These are phyloP conservation scores for Lepus americanus DNA, from an alignment of 2,113 vertebrate species.

Conservation along the genomic window DNA sequence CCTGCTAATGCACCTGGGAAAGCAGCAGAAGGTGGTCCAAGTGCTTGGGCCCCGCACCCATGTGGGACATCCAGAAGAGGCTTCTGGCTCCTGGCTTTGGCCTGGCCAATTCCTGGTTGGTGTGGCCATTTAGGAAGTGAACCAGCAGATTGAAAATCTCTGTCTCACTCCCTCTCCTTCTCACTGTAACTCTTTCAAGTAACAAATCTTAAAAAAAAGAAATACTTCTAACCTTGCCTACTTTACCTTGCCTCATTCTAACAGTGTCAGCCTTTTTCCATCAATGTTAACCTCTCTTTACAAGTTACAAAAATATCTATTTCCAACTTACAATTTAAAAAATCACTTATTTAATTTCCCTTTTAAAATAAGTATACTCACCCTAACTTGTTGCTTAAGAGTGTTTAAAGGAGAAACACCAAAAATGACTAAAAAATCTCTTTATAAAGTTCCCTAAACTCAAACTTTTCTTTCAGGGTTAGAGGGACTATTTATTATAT, in stretches of 20 bases:
- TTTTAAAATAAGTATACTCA: constrained; percentile 49
- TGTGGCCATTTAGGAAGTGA: too few relatives aligned
- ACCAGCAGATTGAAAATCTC: too few relatives aligned
- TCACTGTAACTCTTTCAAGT: too few relatives aligned
- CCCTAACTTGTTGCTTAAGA: background rate
- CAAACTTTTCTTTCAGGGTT: background rate
- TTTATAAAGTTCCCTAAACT: background rate
- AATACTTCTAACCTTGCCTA: background rate
- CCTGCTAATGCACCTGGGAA: too few relatives aligned
- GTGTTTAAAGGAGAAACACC: background rate
- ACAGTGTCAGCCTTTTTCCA: background rate
- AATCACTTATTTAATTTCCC: background rate
- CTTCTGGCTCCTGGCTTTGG: too few relatives aligned
- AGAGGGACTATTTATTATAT: background rate
- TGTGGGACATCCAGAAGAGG: too few relatives aligned
- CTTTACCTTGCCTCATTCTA: background rate
- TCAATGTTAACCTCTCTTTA: constrained; percentile 12
- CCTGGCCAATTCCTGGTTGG: too few relatives aligned
- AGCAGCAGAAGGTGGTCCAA: too few relatives aligned
- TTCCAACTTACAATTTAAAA: background rate
- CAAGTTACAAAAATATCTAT: background rate
- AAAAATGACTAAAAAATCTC: constrained; percentile 17
- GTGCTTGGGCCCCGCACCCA: too few relatives aligned
- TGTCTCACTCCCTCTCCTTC: too few relatives aligned
- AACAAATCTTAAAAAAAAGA: too few relatives aligned